These are phyloP conservation scores for Lepidotrigona ventralis DNA, from an alignment of 1,140 invertebrate species.

Conservation along the genomic window DNA sequence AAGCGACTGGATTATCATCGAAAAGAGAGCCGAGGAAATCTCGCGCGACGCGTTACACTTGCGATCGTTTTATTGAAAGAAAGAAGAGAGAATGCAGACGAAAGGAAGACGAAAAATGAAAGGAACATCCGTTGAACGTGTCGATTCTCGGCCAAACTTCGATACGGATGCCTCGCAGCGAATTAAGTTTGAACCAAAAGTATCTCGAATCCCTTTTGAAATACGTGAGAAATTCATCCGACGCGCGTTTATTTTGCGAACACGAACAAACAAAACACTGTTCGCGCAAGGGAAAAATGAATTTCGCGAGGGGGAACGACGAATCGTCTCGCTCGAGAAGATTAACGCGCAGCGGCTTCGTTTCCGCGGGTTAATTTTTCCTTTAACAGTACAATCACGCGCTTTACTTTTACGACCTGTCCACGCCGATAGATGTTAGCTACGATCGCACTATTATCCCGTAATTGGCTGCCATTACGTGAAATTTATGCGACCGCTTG, in stretches of 20 bases:
- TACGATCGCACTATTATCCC: conserved; percentile 33
- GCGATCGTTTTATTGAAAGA: background rate
- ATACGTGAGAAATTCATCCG: background rate
- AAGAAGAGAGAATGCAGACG: background rate
- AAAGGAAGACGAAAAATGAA: background rate
- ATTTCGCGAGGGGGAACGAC: too few relatives aligned
- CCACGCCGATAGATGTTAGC: background rate
- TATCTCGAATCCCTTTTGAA: too few relatives aligned
- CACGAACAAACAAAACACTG: background rate
- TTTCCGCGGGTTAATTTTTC: background rate
- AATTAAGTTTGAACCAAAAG: background rate
- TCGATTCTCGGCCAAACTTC: background rate
- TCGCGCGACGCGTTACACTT: background rate
- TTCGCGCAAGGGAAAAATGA: background rate
- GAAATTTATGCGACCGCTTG: conserved; percentile 51
- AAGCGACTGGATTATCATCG: conserved; percentile 15
- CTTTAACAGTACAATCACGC: conserved; percentile 21
- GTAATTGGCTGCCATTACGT: conserved; percentile 39
- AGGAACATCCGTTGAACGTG: background rate
- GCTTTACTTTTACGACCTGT: conserved; percentile 4
- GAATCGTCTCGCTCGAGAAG: background rate
- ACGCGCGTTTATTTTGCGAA: background rate
- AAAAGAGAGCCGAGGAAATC: background rate
- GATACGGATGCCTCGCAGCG: background rate
- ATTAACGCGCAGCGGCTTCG: conserved; percentile 7